Conservation (phyloP, 2,797 vertebrate genomes). For the Meda fulgida region DNA sequence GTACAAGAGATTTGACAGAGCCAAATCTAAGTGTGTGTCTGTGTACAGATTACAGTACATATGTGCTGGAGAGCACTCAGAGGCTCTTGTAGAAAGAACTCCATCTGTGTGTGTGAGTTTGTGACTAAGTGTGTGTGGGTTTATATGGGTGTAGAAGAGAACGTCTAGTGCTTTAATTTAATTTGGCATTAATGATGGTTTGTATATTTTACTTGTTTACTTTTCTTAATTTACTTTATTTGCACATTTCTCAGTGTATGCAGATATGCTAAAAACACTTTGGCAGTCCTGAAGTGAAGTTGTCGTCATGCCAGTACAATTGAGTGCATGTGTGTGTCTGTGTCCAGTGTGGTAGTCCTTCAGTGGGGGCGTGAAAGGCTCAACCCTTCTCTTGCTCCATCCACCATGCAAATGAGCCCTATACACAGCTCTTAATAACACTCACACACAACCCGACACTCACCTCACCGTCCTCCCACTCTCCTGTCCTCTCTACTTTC, state of each 20-base stretch:
- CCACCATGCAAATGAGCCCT: constrained; percentile 58
- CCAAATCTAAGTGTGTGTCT: constrained; percentile 8
- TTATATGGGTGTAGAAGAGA: background rate
- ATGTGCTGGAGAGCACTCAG: constrained; percentile 14
- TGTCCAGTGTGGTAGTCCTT: constrained; percentile 48
- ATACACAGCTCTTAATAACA: constrained; percentile 45
- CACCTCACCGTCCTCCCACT: constrained; percentile 48
- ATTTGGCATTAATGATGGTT: background rate
- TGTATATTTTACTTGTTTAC: background rate
- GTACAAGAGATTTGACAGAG: background rate
- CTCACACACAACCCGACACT: constrained; percentile 35
- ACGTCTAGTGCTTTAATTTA: background rate
- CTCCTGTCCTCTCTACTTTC: constrained; percentile 29
- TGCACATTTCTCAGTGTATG: background rate
- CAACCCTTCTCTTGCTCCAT: constrained; percentile 32
- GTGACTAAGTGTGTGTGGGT: constrained; percentile 26
- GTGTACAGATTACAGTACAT: constrained; percentile 32
- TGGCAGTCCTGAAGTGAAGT: background rate
- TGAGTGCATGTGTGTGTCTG: background rate
- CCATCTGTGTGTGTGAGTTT: constrained; percentile 16
- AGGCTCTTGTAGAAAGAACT: constrained; percentile 6
- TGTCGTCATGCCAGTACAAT: background rate
- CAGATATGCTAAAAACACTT: background rate
- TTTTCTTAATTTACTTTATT: background rate
- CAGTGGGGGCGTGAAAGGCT: constrained; percentile 40